Evolutionary conservation across 2,888 invertebrate genomes (phyloP).

Genomic region (Leptogaster cylindrica): DNA sequence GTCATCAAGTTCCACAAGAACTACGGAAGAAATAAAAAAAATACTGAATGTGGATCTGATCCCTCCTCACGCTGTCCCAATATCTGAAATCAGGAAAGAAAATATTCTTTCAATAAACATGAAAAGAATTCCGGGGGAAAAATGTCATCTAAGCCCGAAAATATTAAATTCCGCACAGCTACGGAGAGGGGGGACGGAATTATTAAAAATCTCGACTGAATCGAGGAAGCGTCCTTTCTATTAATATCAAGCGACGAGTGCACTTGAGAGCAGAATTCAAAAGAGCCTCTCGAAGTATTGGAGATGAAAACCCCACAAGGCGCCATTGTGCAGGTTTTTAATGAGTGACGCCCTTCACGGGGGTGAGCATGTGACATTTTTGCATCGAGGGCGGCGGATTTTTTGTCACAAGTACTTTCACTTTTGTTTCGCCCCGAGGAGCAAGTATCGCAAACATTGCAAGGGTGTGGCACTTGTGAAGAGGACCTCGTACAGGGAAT

Average conservation of each 20-base stretch:
- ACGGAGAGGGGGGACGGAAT: conserved; percentile 5
- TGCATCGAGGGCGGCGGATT: neutral
- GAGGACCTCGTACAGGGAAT: too few relatives aligned
- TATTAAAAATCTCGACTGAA: conserved; percentile 5
- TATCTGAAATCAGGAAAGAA: neutral
- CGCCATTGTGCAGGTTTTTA: conserved; percentile 13
- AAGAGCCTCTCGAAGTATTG: conserved; percentile 20
- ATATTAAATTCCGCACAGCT: neutral
- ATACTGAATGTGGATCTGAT: too few relatives aligned
- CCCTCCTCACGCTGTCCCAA: neutral
- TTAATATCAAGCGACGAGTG: conserved; percentile 4
- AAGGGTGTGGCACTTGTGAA: conserved; percentile 8
- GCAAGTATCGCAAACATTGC: conserved; percentile 26
- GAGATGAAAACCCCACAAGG: neutral
- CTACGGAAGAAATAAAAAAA: too few relatives aligned
- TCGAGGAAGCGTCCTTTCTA: neutral
- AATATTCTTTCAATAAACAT: neutral
- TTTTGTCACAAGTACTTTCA: conserved; percentile 3
- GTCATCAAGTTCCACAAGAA: too few relatives aligned
- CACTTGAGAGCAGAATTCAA: conserved; percentile 11
- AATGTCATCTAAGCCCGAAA: conserved; percentile 9
- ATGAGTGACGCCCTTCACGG: conserved; percentile 7
- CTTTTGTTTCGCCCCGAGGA: conserved; percentile 8
- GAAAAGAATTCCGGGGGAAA: conserved; percentile 8
- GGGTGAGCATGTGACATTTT: conserved; percentile 12